Percentiles rank a stretch among this genome's conserved stretches.
phyloP scores from a whole-genome alignment of 2,888 invertebrate species.

The Meteorus colon region DNA sequence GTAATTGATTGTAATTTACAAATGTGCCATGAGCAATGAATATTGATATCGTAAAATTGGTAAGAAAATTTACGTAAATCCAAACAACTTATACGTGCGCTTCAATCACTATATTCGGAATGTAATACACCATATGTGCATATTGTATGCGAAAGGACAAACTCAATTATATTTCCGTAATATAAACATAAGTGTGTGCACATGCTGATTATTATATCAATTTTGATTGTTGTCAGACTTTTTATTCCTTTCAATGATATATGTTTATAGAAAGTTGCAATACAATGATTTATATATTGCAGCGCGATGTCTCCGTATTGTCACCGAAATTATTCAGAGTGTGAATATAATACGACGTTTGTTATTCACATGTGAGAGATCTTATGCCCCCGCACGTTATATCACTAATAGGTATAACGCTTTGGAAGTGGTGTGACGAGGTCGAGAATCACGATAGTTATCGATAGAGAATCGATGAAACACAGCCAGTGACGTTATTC shows the following conservation, averaged over 20 bases:
- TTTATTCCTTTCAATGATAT: not conserved
- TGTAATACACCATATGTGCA: not conserved
- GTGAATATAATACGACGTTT: not conserved
- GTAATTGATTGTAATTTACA: conserved; percentile 3
- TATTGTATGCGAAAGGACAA: conserved; percentile 19
- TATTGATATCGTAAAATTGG: conserved; percentile 20
- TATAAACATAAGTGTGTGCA: conserved; percentile 1
- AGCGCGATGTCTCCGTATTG: not conserved
- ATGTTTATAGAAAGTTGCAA: conserved; percentile 1
- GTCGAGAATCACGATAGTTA: not conserved
- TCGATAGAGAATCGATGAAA: not conserved
- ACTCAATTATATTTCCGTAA: conserved; percentile 9
- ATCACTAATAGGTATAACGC: not conserved
- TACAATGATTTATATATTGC: not conserved
- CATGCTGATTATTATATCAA: conserved; percentile 16
- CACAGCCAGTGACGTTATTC: not conserved
- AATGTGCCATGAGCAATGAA: not conserved
- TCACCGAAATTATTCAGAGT: conserved; percentile 15
- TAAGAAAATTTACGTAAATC: conserved; percentile 14
- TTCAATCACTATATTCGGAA: not conserved
- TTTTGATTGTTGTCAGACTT: not conserved
- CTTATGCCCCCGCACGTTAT: conserved; percentile 10
- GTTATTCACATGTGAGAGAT: not conserved
- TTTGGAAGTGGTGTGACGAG: not conserved
- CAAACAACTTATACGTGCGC: conserved; percentile 1